phyloP scores from a whole-genome alignment of 2,113 vertebrate species.

The Castor canadensis region DNA sequence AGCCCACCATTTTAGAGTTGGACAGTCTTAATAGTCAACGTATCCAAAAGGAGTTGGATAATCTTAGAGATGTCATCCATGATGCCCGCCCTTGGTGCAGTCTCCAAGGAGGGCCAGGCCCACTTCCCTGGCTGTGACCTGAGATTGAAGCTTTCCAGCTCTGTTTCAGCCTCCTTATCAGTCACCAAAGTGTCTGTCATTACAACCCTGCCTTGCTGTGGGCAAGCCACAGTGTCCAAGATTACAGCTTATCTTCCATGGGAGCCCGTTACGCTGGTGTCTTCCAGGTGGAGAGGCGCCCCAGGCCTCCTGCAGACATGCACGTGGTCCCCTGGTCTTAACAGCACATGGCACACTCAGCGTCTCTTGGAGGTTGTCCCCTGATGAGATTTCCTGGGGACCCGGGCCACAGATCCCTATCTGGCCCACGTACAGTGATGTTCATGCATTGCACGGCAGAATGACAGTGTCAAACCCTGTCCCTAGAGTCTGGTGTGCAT shows the following conservation, averaged over 20 bases:
- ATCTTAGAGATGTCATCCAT: background rate
- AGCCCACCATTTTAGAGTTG: background rate
- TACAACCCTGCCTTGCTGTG: background rate
- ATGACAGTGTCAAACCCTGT: background rate
- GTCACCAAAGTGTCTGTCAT: slow-evolving; percentile 40
- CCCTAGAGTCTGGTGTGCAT: background rate
- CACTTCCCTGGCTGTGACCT: background rate
- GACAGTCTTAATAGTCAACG: background rate
- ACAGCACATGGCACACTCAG: background rate
- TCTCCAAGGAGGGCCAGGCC: background rate
- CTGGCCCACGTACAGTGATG: background rate
- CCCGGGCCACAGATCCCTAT: background rate
- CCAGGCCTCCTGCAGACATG: background rate
- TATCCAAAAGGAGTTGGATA: background rate
- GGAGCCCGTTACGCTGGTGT: slow-evolving; percentile 31
- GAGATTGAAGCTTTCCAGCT: background rate
- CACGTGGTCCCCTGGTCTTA: background rate
- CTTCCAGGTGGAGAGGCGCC: slow-evolving; percentile 29
- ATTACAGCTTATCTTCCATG: slow-evolving; percentile 48
- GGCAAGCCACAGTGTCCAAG: background rate
- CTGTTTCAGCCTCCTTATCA: slow-evolving; percentile 45
- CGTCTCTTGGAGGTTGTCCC: background rate
- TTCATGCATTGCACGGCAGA: background rate
- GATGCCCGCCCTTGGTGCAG: background rate
- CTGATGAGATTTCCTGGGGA: slow-evolving; percentile 39